A percentile compares a stretch with the other conserved stretches of the same genome.
phyloP scores from a whole-genome alignment of 2,888 invertebrate genomes.

The Listrodromus nycthemerus region DNA sequence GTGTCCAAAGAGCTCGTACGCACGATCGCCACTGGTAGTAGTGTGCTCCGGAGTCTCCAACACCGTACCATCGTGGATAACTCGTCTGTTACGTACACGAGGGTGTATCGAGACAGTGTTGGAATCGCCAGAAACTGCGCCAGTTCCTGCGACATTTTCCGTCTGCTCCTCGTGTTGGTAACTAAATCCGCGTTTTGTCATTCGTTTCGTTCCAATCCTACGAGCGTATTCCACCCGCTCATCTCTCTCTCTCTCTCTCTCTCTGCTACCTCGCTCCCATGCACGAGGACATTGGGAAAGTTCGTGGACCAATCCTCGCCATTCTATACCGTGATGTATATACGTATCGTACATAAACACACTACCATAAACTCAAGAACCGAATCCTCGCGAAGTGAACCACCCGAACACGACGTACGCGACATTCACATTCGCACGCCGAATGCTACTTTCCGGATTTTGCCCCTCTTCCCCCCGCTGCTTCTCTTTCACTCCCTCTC shows the following conservation, averaged over 20 bases:
- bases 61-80: neutral
- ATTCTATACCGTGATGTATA: neutral
- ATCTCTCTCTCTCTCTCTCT: slow-evolving; percentile 12
- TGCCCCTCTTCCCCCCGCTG: slow-evolving; percentile 31
- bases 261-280: slow-evolving; percentile 21
- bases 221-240: slow-evolving; percentile 45
- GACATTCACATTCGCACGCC: slow-evolving; percentile 24
- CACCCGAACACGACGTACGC: slow-evolving; percentile 14
- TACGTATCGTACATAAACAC: slow-evolving; percentile 6
- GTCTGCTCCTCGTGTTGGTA: slow-evolving; percentile 39
- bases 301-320: slow-evolving; percentile 20
- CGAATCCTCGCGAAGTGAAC: slow-evolving; percentile 35
- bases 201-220: slow-evolving; percentile 60
- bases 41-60: neutral
- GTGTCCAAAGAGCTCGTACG: slow-evolving; percentile 22
- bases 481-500: slow-evolving; percentile 10
- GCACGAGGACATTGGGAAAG: slow-evolving; percentile 40
- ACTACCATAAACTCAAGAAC: slow-evolving; percentile 26
- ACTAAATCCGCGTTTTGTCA: slow-evolving; percentile 60
- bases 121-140: slow-evolving; percentile 37
- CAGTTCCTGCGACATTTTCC: slow-evolving; percentile 6
- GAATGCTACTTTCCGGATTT: slow-evolving; percentile 23
- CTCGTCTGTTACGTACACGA: neutral
- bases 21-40: neutral
- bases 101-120: neutral